Base-by-base conservation (phyloP, 1,140 invertebrate species). In the Danaus melanippus region DNA sequence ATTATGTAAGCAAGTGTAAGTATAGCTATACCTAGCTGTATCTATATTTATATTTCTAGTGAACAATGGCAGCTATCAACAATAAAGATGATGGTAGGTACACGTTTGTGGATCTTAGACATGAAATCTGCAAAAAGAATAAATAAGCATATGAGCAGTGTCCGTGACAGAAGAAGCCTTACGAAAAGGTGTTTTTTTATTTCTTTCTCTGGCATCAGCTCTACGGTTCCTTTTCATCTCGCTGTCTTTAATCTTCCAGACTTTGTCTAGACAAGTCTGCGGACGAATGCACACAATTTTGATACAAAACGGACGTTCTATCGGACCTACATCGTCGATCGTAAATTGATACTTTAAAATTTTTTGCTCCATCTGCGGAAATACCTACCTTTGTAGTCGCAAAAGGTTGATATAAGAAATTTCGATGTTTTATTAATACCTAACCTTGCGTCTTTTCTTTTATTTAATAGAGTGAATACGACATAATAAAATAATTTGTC, bases 161-260 rank as follows among this genome's bases (percentile, higher is more conserved):
- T 81, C 78, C 76, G 79, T 81, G 79, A 83, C 78, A 81, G 77
- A 67, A 74, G 71, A 71, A 74, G 74, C 67, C 67, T 81, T 67
- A 71, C 68, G 75, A 74, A 77, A 79, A 73, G 69, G 67, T 65
- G 72, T 81, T 82, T 80, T 15, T 79, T 79, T 69, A 69, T 82
- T 82, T 79, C 73, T 80, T 68, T 63, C 62, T 70, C 52, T 67
- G 68, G 69, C 67, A 69, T 69, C 71, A 71, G 65, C 70, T 66
- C 69, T 66, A 71, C 60, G 61, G 50, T 67, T 71, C 69, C 68
- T 84, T 78, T 84, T 82, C 79, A 84, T 74, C 60, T 67, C 68
- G 62, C 65, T 69, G 71, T 72, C 74, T 80, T 84, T 84, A 81
- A 82, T 82, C 75, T 81, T 65, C 71, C 69, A 76, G 76, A 76